phyloP scores from a whole-genome alignment of 2,888 invertebrate species.

The Cephus sareptanus region DNA sequence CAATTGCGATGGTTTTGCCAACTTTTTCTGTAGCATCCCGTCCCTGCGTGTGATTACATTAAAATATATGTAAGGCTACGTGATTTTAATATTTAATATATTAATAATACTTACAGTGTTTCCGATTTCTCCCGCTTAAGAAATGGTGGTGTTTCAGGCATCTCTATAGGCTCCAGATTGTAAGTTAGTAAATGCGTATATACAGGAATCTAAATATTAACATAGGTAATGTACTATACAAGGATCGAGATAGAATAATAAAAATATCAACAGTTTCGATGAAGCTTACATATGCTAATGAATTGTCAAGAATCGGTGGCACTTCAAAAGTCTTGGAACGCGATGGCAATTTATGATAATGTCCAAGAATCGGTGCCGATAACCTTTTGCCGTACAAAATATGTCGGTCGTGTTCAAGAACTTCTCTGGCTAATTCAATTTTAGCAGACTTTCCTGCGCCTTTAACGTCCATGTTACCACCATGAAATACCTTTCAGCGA shows the following conservation, averaged over 20 bases:
- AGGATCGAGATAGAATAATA: not conserved
- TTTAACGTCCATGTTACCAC: slow-evolving; percentile 55
- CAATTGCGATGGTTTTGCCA: not conserved
- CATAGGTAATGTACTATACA: not conserved
- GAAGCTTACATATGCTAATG: slow-evolving; percentile 69
- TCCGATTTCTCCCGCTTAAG: slow-evolving; percentile 16
- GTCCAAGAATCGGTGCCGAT: slow-evolving; percentile 71
- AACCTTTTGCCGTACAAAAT: slow-evolving; percentile 69
- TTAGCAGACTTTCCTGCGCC: slow-evolving; percentile 65
- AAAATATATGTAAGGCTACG: not conserved
- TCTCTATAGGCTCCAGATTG: slow-evolving; percentile 69
- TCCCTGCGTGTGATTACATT: not conserved
- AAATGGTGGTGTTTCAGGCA: slow-evolving; percentile 69
- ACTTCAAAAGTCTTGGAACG: slow-evolving; percentile 67
- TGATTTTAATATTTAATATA: not conserved
- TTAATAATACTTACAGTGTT: not conserved
- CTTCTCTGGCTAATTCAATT: slow-evolving; percentile 62
- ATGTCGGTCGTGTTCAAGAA: slow-evolving; percentile 42
- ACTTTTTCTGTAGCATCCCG: not conserved
- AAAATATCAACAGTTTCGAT: not conserved
- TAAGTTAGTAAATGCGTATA: slow-evolving; percentile 76
- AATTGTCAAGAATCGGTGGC: slow-evolving; percentile 72
- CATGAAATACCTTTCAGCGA: slow-evolving; percentile 64
- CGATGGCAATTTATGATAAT: slow-evolving; percentile 70
- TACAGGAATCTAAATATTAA: slow-evolving; percentile 72